Evolutionary conservation across 2,113 vertebrate species (phyloP), one percentile per base, ranked within the genome.

Genomic region (Hippocampus barbouri): DNA sequence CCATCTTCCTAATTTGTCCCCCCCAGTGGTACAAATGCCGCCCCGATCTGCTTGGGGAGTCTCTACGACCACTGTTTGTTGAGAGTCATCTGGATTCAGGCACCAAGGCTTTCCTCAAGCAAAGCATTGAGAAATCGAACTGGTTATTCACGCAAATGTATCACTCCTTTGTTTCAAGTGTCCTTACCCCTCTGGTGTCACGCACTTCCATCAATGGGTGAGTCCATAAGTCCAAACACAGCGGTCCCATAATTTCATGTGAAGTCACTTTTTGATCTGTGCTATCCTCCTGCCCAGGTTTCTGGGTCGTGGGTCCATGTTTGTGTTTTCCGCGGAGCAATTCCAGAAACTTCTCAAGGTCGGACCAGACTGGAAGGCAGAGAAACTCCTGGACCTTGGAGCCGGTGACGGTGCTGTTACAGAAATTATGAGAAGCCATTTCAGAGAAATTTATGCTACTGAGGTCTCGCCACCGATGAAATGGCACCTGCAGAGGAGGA

Each of bases 161-260:
- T 73, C 95, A 99, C 78, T 99, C 97, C 30, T 91, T 99, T 2
- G 90, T 98, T 72, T 98, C 96, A 18, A 95, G 94, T 7, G 90
- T 98, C 84, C 95, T 99, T 82, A 93, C 96, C 84, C 94, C 97
- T 21, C 84, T 99, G 83, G 94, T 99, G 89, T 99, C 97, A 34
- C 95, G 96, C 81, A 99, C 97, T 61, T 98, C 97, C 70, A 98
- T 99, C 78, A 99, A 99, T 51, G 97, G 97, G 97, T 98, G 91
- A 94, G 91, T 90, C 43, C 27, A 62, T 8, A 14, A 25, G 4
- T 5, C 8, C 51, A 40, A 16, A 9, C 34, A 2, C n/a, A 0
- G 15, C n/a, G 0, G 16, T 15, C 10, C 40, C 12, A 47, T 9
- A 45, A n/a, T 27, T 66, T 40, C 47, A 9, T 21, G 23, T 1